Percentiles rank a stretch among this genome's conserved stretches.
Conservation (phyloP, 1,140 invertebrate genomes). For the Epicauta chinensis region DNA sequence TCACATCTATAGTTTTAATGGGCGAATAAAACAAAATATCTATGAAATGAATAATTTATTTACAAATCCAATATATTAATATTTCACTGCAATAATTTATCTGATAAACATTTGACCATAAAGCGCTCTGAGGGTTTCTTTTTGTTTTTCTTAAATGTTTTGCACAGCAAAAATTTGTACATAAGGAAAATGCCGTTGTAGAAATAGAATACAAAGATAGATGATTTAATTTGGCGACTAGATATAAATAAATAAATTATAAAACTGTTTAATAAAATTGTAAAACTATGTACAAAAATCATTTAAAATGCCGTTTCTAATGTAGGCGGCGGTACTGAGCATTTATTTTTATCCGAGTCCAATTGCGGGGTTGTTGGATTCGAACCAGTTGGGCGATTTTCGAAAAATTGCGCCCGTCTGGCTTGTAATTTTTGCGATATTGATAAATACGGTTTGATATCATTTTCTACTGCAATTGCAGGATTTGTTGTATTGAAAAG, state of each 20-base stretch:
- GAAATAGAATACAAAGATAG: constrained; percentile 13
- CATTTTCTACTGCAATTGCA: background rate
- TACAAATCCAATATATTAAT: background rate
- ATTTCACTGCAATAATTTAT: background rate
- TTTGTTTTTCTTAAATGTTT: too few species aligned
- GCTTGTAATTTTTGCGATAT: constrained; percentile 49
- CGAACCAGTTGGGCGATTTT: too few species aligned
- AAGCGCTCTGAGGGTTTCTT: background rate
- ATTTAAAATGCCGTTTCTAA: constrained; percentile 47
- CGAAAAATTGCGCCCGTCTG: constrained; percentile 50
- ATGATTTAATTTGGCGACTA: constrained; percentile 21
- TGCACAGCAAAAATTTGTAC: constrained; percentile 21
- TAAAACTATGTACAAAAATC: constrained; percentile 1
- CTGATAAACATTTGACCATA: background rate
- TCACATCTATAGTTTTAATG: too few species aligned
- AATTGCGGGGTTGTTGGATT: constrained; percentile 31
- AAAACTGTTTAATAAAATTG: constrained; percentile 11
- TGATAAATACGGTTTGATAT: constrained; percentile 38
- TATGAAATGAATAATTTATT: background rate
- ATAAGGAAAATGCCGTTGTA: constrained; percentile 3
- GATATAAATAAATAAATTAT: constrained; percentile 18
- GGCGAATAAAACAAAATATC: too few species aligned
- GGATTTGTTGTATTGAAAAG: constrained; percentile 3
- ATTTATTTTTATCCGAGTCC: constrained; percentile 9
- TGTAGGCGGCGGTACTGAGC: constrained; percentile 45